Evolutionary conservation across 2,113 vertebrate genomes (phyloP).

Genomic region (Chaenogobius annularis): DNA sequence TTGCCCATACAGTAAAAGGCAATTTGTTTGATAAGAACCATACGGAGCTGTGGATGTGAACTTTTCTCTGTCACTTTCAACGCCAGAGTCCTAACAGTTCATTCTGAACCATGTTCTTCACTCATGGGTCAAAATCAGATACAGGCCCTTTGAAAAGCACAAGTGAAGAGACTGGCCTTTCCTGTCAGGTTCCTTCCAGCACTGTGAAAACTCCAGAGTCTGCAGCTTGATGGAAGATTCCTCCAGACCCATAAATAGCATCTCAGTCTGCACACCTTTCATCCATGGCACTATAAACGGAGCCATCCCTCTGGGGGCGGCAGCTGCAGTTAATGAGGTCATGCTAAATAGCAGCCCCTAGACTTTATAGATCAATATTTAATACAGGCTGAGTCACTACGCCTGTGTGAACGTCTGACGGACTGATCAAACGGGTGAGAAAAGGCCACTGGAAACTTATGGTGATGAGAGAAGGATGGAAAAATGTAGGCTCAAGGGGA

Average conservation of each 20-base stretch:
- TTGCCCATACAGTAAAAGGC: too few relatives aligned
- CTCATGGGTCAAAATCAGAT: neutral
- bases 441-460: constrained; percentile 48
- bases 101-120: neutral
- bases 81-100: too few relatives aligned
- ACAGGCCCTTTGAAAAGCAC: neutral
- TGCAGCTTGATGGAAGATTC: constrained; percentile 69
- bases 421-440: constrained; percentile 26
- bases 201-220: constrained; percentile 35
- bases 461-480: constrained; percentile 3
- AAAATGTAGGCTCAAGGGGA: constrained; percentile 4
- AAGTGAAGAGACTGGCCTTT: constrained; percentile 17
- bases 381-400: constrained; percentile 73
- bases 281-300: constrained; percentile 67
- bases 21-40: too few relatives aligned
- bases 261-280: constrained; percentile 60
- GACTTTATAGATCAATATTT: constrained; percentile 78
- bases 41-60: too few relatives aligned
- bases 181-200: neutral
- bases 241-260: constrained; percentile 69
- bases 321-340: constrained; percentile 74
- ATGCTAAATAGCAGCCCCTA: constrained; percentile 72
- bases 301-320: constrained; percentile 63
- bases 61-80: too few relatives aligned
- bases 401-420: constrained; percentile 32